Percentiles rank a stretch among this genome's conserved stretches.
Conservation (phyloP, 2,888 invertebrate genomes). For the Anorthoa munda region DNA sequence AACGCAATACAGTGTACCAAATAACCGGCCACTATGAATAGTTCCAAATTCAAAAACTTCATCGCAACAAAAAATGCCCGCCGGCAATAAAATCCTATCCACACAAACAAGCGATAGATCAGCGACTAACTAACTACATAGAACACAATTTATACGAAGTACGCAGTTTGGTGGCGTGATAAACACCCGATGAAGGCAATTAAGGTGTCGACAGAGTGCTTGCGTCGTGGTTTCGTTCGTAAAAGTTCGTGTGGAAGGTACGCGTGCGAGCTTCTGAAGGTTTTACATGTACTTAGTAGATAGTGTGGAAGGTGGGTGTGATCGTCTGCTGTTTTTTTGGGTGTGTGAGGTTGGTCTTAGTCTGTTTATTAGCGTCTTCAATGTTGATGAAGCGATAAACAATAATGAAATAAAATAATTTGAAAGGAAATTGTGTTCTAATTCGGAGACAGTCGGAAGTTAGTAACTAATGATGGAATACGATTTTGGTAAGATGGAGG, state of each 20-base stretch:
- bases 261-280: conserved; percentile 36
- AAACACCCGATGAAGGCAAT: conserved; percentile 65
- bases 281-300: conserved; percentile 24
- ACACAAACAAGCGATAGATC: conserved; percentile 59
- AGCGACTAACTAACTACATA: conserved; percentile 39
- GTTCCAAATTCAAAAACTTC: background rate
- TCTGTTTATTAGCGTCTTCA: no score
- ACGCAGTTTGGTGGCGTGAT: conserved; percentile 63
- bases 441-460: no score
- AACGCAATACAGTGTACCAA: background rate
- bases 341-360: background rate
- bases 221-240: conserved; percentile 51
- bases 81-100: conserved; percentile 22
- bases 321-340: conserved; percentile 27
- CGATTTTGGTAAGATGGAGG: no score
- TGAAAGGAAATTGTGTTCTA: no score
- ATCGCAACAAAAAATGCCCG: background rate
- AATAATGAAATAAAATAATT: no score
- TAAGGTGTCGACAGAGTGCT: conserved; percentile 60
- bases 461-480: no score
- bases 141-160: conserved; percentile 49
- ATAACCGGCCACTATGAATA: background rate
- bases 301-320: background rate
- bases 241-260: conserved; percentile 51
- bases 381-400: background rate